These are phyloP conservation scores for Hyposoter didymator DNA, from an alignment of 2,888 invertebrate species.

Conservation along the genomic window DNA sequence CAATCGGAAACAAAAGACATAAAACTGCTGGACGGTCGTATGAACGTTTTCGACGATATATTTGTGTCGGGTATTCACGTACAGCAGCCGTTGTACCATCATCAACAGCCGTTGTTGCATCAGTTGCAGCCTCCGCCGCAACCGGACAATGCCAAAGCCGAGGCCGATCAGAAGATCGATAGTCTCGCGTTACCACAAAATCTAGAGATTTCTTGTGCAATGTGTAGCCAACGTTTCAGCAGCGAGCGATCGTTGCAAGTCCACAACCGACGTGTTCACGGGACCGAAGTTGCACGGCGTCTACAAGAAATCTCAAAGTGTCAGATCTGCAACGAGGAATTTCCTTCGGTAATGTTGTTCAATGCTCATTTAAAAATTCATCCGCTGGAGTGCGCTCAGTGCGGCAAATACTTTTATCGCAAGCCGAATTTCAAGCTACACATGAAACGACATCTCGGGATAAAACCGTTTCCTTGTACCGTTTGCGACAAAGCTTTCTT, in stretches of 20 bases:
- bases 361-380: constrained; percentile 91
- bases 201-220: constrained; percentile 78
- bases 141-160: constrained; percentile 75
- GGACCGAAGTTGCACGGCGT: constrained; percentile 79
- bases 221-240: constrained; percentile 81
- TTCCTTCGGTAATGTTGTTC: constrained; percentile 88
- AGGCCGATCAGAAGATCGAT: constrained; percentile 77
- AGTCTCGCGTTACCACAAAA: constrained; percentile 75
- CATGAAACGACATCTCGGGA: constrained; percentile 91
- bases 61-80: constrained; percentile 78
- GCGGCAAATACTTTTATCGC: constrained; percentile 91
- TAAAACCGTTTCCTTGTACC: constrained; percentile 90
- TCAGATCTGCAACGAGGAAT: constrained; percentile 88
- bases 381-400: constrained; percentile 92
- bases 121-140: constrained; percentile 81
- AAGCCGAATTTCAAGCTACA: constrained; percentile 91
- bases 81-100: constrained; percentile 71
- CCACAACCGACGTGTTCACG: constrained; percentile 81
- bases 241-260: constrained; percentile 80
- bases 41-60: constrained; percentile 82
- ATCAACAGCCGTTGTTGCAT: constrained; percentile 79
- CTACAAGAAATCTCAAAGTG: constrained; percentile 85
- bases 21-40: constrained; percentile 81
- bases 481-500: constrained; percentile 93
- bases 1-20: constrained; percentile 80